These are phyloP conservation scores for Toxotes lorentzi DNA, from an alignment of 2,797 vertebrate species.

Conservation along the genomic window DNA sequence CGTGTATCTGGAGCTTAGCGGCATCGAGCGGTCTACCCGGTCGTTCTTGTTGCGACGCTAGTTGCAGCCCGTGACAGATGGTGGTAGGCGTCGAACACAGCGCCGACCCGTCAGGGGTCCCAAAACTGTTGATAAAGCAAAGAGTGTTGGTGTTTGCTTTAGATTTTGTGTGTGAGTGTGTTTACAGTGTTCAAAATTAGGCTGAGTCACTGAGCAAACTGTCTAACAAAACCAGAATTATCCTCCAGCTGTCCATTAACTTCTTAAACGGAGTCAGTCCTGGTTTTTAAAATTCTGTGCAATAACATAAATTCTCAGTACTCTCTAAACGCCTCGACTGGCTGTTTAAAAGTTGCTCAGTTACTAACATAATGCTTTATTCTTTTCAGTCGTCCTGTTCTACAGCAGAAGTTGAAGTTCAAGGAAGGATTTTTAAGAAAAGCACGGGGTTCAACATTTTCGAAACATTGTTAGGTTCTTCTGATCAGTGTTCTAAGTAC, in stretches of 20 bases:
- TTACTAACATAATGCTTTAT: not conserved
- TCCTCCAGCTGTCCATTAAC: not conserved
- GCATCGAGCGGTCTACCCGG: not conserved
- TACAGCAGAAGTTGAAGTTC: not conserved
- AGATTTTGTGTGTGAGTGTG: constrained; percentile 6
- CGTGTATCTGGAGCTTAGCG: constrained; percentile 1
- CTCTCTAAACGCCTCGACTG: not conserved
- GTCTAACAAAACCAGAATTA: not conserved
- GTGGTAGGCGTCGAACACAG: constrained; percentile 23
- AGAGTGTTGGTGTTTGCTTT: constrained; percentile 11
- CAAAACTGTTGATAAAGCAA: constrained; percentile 17
- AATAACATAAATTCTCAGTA: not conserved
- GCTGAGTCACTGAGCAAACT: constrained; percentile 3
- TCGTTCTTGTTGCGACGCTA: not conserved
- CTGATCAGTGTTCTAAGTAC: not conserved
- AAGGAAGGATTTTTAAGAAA: not conserved
- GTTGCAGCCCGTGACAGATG: constrained; percentile 47
- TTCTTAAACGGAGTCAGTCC: not conserved
- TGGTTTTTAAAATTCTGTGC: not conserved
- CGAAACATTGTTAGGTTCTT: not conserved
- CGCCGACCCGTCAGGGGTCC: constrained; percentile 1
- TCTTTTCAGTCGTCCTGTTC: too few relatives aligned
- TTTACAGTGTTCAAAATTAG: not conserved
- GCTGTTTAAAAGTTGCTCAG: not conserved
- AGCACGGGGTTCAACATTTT: not conserved